phyloP scores from a whole-genome alignment of 2,113 vertebrate genomes.

The Ceyx cyanopectus region DNA sequence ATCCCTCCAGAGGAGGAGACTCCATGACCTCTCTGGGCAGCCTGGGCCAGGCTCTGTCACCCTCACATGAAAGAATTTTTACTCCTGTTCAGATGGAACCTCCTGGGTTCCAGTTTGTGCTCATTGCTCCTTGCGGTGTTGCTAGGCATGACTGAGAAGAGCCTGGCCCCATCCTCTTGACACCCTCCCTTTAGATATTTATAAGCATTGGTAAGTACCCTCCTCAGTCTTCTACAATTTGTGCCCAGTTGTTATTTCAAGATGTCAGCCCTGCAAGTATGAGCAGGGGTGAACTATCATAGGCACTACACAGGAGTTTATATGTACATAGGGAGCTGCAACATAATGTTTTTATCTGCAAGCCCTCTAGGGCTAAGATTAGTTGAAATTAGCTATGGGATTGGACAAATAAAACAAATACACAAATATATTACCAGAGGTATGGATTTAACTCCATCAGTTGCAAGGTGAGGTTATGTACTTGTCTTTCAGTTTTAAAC shows the following conservation, averaged over 20 bases:
- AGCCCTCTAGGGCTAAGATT: background rate
- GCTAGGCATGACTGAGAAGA: background rate
- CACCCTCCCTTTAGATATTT: background rate
- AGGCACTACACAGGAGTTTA: background rate
- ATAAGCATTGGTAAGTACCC: background rate
- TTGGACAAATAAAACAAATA: background rate
- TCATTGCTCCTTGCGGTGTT: background rate
- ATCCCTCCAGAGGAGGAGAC: background rate
- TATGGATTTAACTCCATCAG: background rate
- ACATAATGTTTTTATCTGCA: background rate
- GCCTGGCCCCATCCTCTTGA: background rate
- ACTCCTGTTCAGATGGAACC: background rate
- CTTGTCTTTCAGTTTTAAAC: background rate
- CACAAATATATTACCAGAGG: background rate
- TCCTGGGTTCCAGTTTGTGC: background rate
- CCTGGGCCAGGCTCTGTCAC: background rate
- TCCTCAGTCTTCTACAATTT: background rate
- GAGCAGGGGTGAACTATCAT: background rate
- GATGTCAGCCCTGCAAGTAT: background rate
- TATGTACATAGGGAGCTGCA: background rate
- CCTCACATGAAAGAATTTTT: background rate
- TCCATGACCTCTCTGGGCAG: background rate
- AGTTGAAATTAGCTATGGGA: background rate
- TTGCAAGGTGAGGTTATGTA: background rate
- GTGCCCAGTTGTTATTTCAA: background rate